Base-by-base conservation (phyloP, 2,113 vertebrate species). In the Eurypyga helias region DNA sequence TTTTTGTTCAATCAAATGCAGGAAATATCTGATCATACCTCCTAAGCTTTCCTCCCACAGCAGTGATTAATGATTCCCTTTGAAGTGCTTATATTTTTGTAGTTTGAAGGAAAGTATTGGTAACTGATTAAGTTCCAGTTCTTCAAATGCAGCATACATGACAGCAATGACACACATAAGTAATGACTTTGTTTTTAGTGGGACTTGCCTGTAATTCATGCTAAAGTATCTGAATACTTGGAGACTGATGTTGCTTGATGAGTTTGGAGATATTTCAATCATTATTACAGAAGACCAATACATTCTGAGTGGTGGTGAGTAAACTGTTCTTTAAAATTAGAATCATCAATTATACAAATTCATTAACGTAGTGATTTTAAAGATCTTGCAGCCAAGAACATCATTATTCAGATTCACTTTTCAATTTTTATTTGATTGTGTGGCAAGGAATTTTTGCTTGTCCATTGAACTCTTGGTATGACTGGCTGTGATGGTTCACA, bases 11-110 rank as follows among this genome's bases (percentile, higher is more conserved):
- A 3, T 85, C 70, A 77, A 81, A 69, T 34, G 28, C 82, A 96
- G 54, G 78, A 96, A 96, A 75, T 85, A 21, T 85, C 41, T 80
- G 78, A 58, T 93, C 66, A 83, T 83, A 81, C 60, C 49, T 88
- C 62, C 62, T 83, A 77, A 87, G 45, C 41, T 83, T 80, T 92
- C 51, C 31, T 91, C 64, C 82, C 71, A 86, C 67, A 58, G n/a
- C 48, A 96, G 18, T 66, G 79, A 81, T 96, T 96, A 93, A 90
- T 83, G 43, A 45, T 6, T 77, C 46, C 29, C 23, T 93, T 83
- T 86, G 71, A 93, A 90, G 36, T 58, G 6, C 5, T 55, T 93
- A 8, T 26, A 25, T 75, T 81, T 96, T 83, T 83, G 29, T 38
- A 88, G 17, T 86, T 83, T 78, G 72, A 93, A 88, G 38, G 43